A percentile compares a stretch with the other conserved stretches of the same genome.
Evolutionary conservation across 2,797 vertebrate species (phyloP).

Genomic region (Tinamus major): DNA sequence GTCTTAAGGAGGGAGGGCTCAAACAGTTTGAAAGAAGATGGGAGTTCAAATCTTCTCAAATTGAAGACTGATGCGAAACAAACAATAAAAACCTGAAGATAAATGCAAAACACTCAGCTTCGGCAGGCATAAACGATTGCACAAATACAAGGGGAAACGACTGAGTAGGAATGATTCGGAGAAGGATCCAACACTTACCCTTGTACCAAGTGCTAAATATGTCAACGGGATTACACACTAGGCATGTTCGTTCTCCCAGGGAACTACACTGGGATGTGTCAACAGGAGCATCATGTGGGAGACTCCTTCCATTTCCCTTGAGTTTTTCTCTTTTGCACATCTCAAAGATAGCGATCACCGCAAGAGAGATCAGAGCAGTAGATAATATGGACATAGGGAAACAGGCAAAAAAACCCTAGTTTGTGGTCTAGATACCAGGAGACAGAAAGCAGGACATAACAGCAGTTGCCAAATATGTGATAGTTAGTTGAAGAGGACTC

Average conservation of each 20-base stretch:
- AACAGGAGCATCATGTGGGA: neutral
- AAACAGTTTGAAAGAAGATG: neutral
- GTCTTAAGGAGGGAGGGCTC: neutral
- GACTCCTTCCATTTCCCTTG: neutral
- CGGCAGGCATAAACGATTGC: rapidly evolving
- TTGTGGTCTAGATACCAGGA: neutral
- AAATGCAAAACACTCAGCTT: neutral
- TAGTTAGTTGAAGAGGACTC: neutral
- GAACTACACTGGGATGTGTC: neutral
- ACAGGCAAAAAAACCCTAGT: neutral
- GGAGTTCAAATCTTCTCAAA: neutral
- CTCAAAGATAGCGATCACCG: neutral
- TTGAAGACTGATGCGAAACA: rapidly evolving
- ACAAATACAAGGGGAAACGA: neutral
- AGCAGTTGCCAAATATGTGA: neutral
- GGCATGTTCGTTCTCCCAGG: neutral
- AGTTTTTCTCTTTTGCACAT: neutral
- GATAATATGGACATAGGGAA: neutral
- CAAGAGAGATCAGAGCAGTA: neutral
- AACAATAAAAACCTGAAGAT: neutral
- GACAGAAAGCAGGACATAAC: neutral
- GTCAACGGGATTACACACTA: neutral
- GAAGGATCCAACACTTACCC: neutral
- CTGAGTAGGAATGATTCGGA: neutral
- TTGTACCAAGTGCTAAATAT: neutral